Base-by-base conservation (phyloP, 2,797 vertebrate genomes). In the Melanotaenia maccullochi region DNA sequence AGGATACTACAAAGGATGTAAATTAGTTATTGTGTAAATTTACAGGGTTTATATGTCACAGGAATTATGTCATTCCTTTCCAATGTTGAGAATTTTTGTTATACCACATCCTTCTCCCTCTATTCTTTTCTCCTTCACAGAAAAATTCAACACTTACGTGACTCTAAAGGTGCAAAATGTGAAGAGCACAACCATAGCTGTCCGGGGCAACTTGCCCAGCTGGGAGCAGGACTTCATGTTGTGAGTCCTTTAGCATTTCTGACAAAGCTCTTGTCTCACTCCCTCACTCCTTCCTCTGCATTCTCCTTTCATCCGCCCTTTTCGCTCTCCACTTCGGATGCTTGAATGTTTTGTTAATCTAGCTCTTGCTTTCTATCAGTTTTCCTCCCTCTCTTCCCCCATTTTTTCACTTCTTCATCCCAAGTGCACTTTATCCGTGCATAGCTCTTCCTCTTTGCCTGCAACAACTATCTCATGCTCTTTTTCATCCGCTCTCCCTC, bases 181-280 rank as follows among this genome's bases (percentile, higher is more conserved):
- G 84, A 99, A 99, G 94, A 99, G 98, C 90, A 99, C 98, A 14
- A 99, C 97, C 51, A 97, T 99, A 0, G 95, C 97, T 0, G 98
- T 99, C 74, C 93, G 97, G 52, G 97, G 98, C 83, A 96, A 94
- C 93, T 90, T 96, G 93, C 98, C 98, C 66, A 96, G 96, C 92
- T 99, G 98, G 98, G 98, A 99, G 87, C 98, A 99, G 83, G 98
- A 99, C 90, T 99, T 99, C 93, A 99, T 99, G 98, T 99, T 99
- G 98, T 99, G 91, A 98, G 97, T 96, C 74, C 64, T 71, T 78
- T 75, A 68, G 76, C 63, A 62, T 84, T 71, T 72, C 61, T 67
- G 32, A 60, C 62, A 61, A 65, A 75, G 64, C 74, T 75, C 33
- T 25, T 66, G 24, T 56, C 47, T 55, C 55, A 7, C 35, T 68